Conservation (phyloP, 1,140 invertebrate genomes). For the Hermetia illucens region DNA sequence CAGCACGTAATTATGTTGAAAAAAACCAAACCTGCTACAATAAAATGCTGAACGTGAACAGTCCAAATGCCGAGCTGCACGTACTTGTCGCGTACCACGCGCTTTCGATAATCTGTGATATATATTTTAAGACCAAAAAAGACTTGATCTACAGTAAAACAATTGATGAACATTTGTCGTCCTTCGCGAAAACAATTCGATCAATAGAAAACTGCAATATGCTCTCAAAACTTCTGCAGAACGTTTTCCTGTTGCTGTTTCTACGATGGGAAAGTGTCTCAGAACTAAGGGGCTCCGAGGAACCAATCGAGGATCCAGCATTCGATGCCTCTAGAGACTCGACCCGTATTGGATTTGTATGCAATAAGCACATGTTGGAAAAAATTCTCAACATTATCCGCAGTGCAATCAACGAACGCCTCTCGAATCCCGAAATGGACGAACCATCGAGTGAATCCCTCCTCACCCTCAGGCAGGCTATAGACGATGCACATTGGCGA, state of each 20-base stretch:
- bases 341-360: conserved; percentile 23
- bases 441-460: conserved; percentile 13
- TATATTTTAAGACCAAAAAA: too few relatives aligned
- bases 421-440: conserved; percentile 24
- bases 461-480: conserved; percentile 14
- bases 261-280: conserved; percentile 20
- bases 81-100: too few relatives aligned
- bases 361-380: conserved; percentile 12
- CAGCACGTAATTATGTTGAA: too few relatives aligned
- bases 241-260: conserved; percentile 22
- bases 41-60: too few relatives aligned
- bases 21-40: too few relatives aligned
- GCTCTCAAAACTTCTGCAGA: conserved; percentile 18
- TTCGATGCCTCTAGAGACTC: too few relatives aligned
- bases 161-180: too few relatives aligned
- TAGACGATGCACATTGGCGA: conserved; percentile 25
- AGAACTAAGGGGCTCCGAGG: conserved; percentile 7
- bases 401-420: conserved; percentile 20
- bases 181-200: too few relatives aligned
- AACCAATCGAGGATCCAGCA: not conserved
- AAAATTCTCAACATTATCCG: conserved; percentile 21
- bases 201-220: conserved; percentile 16
- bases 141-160: too few relatives aligned
- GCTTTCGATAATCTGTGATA: too few relatives aligned
- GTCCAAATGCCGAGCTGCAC: too few relatives aligned